phyloP scores from a whole-genome alignment of 1,140 invertebrate species.

The Chrysoperla carnea region DNA sequence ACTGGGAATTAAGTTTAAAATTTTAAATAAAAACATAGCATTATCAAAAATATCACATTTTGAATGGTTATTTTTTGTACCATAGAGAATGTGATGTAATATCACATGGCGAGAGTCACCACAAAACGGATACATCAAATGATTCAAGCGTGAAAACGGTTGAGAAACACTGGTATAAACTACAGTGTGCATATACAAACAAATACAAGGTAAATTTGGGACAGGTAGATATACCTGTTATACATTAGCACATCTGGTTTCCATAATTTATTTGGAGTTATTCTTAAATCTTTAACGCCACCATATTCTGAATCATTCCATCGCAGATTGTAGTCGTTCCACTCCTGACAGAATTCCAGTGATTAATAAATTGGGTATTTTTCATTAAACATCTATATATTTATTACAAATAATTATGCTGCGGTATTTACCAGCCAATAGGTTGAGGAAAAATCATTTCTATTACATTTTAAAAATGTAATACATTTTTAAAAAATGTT shows the following conservation, averaged over 20 bases:
- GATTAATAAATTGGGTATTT: too few relatives aligned
- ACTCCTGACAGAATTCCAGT: conserved; percentile 48
- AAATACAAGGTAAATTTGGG: too few relatives aligned
- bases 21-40: too few relatives aligned
- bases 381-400: too few relatives aligned
- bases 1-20: too few relatives aligned
- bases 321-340: conserved; percentile 95
- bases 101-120: too few relatives aligned
- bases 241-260: conserved; percentile 99
- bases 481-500: background rate
- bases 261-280: conserved; percentile 93
- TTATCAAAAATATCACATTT: too few relatives aligned
- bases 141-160: too few relatives aligned
- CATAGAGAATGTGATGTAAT: too few relatives aligned
- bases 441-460: background rate
- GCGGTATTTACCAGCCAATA: background rate
- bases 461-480: conserved; percentile 1
- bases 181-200: background rate
- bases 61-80: too few relatives aligned
- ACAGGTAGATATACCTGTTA: conserved; percentile 60
- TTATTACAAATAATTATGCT: conserved; percentile 12
- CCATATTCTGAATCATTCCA: conserved; percentile 96
- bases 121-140: too few relatives aligned
- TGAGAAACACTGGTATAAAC: background rate
- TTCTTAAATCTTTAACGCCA: conserved; percentile 87